Evolutionary conservation across 2,888 invertebrate genomes (phyloP).

Genomic region (Cryptus viduatorius): DNA sequence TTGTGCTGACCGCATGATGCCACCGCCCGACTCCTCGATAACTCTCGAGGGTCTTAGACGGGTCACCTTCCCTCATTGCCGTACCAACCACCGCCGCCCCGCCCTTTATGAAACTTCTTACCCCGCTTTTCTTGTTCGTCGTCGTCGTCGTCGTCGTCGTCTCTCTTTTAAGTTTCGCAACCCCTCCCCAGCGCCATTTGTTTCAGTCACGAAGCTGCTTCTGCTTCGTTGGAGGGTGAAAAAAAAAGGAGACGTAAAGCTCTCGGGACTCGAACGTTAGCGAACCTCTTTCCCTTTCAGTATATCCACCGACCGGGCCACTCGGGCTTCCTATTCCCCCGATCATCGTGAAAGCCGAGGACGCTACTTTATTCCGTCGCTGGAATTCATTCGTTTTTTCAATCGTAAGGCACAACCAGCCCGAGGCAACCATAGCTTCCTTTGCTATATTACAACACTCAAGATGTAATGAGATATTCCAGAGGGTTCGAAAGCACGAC

Average conservation of each 20-base stretch:
- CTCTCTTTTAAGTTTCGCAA: constrained; percentile 35
- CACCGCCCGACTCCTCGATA: neutral
- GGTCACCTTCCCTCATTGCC: constrained; percentile 22
- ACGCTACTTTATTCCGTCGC: neutral
- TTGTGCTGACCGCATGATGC: constrained; percentile 37
- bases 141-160: neutral
- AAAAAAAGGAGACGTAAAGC: constrained; percentile 5
- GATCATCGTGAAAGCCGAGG: constrained; percentile 37
- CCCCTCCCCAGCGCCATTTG: constrained; percentile 38
- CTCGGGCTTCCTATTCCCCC: neutral
- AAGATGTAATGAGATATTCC: neutral
- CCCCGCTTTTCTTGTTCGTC: constrained; percentile 13
- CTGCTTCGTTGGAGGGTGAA: constrained; percentile 6
- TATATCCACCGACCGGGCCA: neutral
- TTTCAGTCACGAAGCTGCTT: constrained; percentile 35
- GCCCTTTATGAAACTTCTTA: constrained; percentile 12
- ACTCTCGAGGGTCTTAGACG: neutral
- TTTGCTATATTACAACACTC: constrained; percentile 1
- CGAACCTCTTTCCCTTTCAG: constrained; percentile 9
- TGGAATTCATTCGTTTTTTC: constrained; percentile 19
- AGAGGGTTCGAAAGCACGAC: neutral
- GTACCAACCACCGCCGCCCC: neutral
- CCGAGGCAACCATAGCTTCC: neutral
- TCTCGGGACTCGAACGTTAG: neutral
- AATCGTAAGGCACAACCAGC: neutral